Percentiles rank a stretch among this genome's conserved stretches.
These are phyloP conservation scores for Cyclophora albipunctata DNA, from an alignment of 2,888 invertebrate genomes.

Conservation along the genomic window DNA sequence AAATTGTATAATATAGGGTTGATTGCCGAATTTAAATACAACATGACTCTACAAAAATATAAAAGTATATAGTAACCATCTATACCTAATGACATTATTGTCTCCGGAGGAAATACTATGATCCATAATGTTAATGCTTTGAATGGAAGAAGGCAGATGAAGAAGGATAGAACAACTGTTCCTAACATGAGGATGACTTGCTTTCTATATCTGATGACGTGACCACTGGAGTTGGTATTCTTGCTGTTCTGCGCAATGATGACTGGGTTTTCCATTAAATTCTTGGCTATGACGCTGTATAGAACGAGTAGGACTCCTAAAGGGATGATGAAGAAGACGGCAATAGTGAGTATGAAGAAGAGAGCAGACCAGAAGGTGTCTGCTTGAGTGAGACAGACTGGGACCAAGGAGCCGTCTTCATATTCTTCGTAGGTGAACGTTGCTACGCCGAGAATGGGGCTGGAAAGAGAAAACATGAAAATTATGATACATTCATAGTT, in stretches of 20 bases:
- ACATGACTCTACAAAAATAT: constrained; percentile 90
- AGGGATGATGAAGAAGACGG: constrained; percentile 90
- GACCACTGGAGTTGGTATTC: constrained; percentile 61
- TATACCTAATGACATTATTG: constrained; percentile 80
- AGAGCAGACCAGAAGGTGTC: constrained; percentile 85
- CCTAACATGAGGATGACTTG: constrained; percentile 92
- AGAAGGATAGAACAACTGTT: constrained; percentile 92
- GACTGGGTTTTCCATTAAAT: constrained; percentile 86
- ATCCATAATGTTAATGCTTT: constrained; percentile 92
- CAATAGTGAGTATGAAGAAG: constrained; percentile 87
- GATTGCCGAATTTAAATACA: constrained; percentile 92
- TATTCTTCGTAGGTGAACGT: constrained; percentile 83
- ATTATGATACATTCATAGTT: too few species aligned
- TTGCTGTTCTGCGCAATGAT: constrained; percentile 78
- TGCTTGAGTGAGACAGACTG: constrained; percentile 88
- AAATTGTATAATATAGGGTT: constrained; percentile 94
- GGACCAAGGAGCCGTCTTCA: constrained; percentile 81
- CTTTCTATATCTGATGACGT: constrained; percentile 82
- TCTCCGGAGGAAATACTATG: constrained; percentile 83
- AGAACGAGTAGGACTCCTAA: constrained; percentile 85
- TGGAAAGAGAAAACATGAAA: constrained; percentile 54
- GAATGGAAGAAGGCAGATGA: constrained; percentile 92
- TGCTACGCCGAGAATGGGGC: constrained; percentile 89
- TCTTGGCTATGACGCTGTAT: constrained; percentile 89
- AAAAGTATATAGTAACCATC: constrained; percentile 88